Conservation (phyloP, 2,797 vertebrate species). For the Mergus octosetaceus region DNA sequence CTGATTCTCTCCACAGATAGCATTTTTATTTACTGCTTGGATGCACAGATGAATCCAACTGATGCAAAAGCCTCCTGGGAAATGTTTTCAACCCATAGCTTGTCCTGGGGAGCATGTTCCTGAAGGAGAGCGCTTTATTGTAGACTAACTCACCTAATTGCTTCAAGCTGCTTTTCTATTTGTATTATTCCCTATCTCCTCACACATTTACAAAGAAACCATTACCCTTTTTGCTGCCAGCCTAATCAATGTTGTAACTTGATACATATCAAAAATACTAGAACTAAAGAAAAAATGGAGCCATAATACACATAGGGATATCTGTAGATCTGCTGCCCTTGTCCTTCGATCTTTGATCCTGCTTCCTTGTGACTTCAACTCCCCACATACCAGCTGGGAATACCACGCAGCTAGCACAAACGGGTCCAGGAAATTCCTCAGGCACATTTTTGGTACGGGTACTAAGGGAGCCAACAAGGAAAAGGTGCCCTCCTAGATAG, state of each 20-base stretch:
- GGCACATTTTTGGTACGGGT: background rate
- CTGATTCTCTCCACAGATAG: background rate
- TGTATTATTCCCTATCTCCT: constrained; percentile 35
- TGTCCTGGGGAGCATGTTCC: background rate
- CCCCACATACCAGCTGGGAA: background rate
- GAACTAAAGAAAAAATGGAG: background rate
- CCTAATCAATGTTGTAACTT: background rate
- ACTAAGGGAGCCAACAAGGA: background rate
- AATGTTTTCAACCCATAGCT: background rate
- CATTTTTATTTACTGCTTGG: background rate
- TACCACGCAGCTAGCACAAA: background rate
- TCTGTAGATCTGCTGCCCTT: background rate
- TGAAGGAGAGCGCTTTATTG: background rate
- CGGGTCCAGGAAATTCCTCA: background rate
- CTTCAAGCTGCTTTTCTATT: constrained; percentile 20
- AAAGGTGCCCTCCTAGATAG: background rate
- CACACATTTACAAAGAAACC: background rate
- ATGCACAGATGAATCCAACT: background rate
- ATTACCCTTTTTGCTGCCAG: background rate
- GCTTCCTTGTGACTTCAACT: background rate
- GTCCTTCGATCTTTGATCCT: no score
- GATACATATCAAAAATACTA: background rate
- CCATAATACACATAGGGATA: background rate
- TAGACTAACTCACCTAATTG: background rate
- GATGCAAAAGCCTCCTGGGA: background rate